A percentile compares a stretch with the other conserved stretches of the same genome.
These are phyloP conservation scores for Polydrusus tereticollis DNA, from an alignment of 2,888 invertebrate species.

Conservation along the genomic window DNA sequence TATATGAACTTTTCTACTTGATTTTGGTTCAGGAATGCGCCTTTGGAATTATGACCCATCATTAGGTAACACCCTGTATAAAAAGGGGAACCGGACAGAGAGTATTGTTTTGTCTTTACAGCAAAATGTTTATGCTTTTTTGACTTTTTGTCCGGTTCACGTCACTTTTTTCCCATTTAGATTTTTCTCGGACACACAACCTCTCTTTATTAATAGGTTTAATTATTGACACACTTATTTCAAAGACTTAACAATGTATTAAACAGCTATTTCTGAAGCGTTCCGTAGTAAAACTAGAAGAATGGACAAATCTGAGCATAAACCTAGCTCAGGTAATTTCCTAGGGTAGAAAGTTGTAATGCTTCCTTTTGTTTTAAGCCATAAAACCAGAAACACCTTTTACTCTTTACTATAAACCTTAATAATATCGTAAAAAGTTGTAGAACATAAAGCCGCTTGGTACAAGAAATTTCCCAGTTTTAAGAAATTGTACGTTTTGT, in stretches of 20 bases:
- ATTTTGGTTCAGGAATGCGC: no score
- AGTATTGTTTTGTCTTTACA: no score
- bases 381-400: constrained; percentile 47
- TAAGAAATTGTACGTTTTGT: constrained; percentile 1
- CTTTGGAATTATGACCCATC: no score
- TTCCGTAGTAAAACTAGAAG: not conserved
- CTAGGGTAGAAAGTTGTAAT: constrained; percentile 52
- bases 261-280: not conserved
- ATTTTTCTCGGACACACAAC: no score
- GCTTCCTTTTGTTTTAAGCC: constrained; percentile 53
- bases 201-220: no score
- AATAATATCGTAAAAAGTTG: constrained; percentile 6
- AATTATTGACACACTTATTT: no score
- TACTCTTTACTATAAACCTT: constrained; percentile 6
- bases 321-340: constrained; percentile 54
- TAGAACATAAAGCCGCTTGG: constrained; percentile 4
- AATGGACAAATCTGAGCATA: constrained; percentile 47
- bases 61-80: no score
- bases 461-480: constrained; percentile 1
- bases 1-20: no score
- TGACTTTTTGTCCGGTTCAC: no score
- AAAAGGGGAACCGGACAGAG: no score
- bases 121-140: no score
- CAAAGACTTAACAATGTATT: not conserved
- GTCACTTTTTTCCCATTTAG: no score